Percentiles rank a stretch among this genome's conserved stretches.
Conservation (phyloP, 2,888 invertebrate genomes). For the Hemithea aestivaria region DNA sequence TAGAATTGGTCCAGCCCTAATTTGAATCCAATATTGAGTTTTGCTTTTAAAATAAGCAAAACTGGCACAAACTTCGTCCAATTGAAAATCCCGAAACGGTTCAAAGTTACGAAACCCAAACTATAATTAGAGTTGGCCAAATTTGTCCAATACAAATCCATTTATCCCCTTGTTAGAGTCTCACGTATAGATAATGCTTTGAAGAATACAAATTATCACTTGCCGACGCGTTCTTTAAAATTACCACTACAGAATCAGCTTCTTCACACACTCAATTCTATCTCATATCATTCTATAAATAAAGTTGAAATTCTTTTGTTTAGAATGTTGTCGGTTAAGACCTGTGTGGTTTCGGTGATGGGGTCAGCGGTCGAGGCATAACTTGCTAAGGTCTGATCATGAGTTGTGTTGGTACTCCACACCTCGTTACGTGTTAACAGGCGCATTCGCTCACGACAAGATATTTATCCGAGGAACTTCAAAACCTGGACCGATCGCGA, state of each 20-base stretch:
- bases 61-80: slow-evolving; percentile 9
- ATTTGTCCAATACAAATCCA: slow-evolving; percentile 52
- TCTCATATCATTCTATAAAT: slow-evolving; percentile 24
- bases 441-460: slow-evolving; percentile 75
- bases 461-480: slow-evolving; percentile 72
- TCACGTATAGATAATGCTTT: slow-evolving; percentile 75
- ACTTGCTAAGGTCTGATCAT: slow-evolving; percentile 77
- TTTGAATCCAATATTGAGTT: slow-evolving; percentile 7
- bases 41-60: slow-evolving; percentile 13
- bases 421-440: slow-evolving; percentile 79
- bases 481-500: slow-evolving; percentile 45
- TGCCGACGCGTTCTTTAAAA: slow-evolving; percentile 58
- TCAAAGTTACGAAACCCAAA: slow-evolving; percentile 31
- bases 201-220: slow-evolving; percentile 76
- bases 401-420: slow-evolving; percentile 69
- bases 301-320: slow-evolving; percentile 26
- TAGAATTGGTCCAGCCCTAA: slow-evolving; percentile 5
- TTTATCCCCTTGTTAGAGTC: slow-evolving; percentile 67
- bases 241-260: slow-evolving; percentile 45
- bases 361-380: slow-evolving; percentile 76
- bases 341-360: slow-evolving; percentile 43
- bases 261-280: slow-evolving; percentile 12
- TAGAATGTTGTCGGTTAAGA: slow-evolving; percentile 3
- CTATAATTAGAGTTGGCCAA: slow-evolving; percentile 47
- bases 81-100: slow-evolving; percentile 20